Conservation (phyloP, 2,888 invertebrate genomes). For the Gerris lacustris region DNA sequence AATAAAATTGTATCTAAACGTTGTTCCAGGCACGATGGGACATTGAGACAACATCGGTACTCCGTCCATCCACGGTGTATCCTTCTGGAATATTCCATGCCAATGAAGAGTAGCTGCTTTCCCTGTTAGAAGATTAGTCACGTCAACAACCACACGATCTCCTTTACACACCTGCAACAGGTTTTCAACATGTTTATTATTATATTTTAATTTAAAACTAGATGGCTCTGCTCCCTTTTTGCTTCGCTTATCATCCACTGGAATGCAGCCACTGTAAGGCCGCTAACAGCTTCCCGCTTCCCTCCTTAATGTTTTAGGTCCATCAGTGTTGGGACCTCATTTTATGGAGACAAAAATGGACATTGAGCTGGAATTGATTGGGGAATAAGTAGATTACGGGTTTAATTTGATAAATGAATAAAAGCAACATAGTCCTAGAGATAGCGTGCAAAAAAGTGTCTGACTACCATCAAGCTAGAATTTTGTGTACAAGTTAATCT, state of each 20-base stretch:
- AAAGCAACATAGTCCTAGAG: too few relatives aligned
- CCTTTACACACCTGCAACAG: slow-evolving; percentile 29
- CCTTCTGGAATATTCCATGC: slow-evolving; percentile 53
- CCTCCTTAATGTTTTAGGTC: too few relatives aligned
- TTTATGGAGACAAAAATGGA: too few relatives aligned
- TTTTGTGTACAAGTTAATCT: too few relatives aligned
- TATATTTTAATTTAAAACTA: neutral
- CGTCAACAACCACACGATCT: slow-evolving; percentile 60
- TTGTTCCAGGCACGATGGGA: slow-evolving; percentile 53
- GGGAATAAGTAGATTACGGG: too few relatives aligned
- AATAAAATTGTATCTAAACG: slow-evolving; percentile 57
- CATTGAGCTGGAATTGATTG: too few relatives aligned
- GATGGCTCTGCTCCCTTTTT: neutral
- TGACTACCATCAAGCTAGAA: too few relatives aligned
- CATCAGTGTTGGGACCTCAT: too few relatives aligned
- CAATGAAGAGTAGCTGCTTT: slow-evolving; percentile 61
- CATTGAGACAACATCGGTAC: slow-evolving; percentile 66
- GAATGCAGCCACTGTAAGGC: neutral
- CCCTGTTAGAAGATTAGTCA: slow-evolving; percentile 54
- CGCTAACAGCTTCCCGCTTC: neutral
- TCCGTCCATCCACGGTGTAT: slow-evolving; percentile 62
- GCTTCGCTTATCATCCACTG: too few relatives aligned
- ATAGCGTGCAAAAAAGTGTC: too few relatives aligned
- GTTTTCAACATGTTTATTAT: neutral
- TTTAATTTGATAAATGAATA: too few relatives aligned